Evolutionary conservation across 2,888 invertebrate species (phyloP).

Genomic region (Diadegma fenestrale): DNA sequence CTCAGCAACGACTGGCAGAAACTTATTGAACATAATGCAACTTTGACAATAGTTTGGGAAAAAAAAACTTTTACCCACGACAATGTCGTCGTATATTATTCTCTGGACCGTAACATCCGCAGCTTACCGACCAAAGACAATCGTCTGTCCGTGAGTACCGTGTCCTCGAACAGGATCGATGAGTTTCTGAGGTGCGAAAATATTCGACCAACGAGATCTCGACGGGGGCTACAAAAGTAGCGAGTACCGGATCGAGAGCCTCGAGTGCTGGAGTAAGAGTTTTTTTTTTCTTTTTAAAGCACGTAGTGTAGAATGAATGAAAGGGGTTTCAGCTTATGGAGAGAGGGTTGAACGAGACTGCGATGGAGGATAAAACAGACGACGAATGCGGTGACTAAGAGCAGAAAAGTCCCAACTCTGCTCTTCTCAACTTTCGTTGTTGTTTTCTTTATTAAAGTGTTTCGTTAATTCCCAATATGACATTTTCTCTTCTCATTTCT

Average conservation of each 20-base stretch:
- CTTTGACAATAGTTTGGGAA: neutral
- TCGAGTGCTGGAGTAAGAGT: conserved; percentile 6
- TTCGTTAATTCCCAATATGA: neutral
- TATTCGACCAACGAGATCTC: conserved; percentile 36
- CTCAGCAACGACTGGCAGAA: neutral
- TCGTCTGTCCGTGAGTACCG: neutral
- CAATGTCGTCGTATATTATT: conserved; percentile 22
- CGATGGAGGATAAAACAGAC: neutral
- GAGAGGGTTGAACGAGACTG: conserved; percentile 24
- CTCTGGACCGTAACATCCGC: conserved; percentile 17
- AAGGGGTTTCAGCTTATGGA: conserved; percentile 24
- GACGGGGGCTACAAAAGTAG: conserved; percentile 43
- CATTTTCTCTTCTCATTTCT: neutral
- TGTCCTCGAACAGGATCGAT: conserved; percentile 51
- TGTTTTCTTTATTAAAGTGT: neutral
- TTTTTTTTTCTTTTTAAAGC: neutral
- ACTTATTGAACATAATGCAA: neutral
- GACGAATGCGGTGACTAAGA: neutral
- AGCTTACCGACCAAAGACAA: conserved; percentile 39
- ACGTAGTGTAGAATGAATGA: conserved; percentile 19
- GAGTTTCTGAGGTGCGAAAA: conserved; percentile 61
- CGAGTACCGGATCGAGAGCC: conserved; percentile 48
- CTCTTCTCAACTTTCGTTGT: conserved; percentile 1
- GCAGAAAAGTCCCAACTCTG: neutral
- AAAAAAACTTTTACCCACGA: neutral